Evolutionary conservation across 2,888 invertebrate genomes (phyloP).

Genomic region (Allygus modestus): DNA sequence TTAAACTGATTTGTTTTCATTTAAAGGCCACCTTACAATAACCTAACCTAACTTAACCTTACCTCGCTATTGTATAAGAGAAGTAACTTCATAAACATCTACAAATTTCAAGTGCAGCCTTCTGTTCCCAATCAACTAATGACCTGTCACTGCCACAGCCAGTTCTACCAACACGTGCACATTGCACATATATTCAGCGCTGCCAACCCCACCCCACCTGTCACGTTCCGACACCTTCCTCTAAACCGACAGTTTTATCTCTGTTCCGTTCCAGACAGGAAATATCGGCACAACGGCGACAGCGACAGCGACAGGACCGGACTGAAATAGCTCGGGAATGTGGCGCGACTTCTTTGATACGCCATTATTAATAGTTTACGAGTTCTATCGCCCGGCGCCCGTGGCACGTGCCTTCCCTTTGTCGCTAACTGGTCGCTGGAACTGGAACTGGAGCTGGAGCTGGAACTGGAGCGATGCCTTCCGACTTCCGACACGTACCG

Average conservation of each 20-base stretch:
- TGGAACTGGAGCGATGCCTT: constrained; percentile 7
- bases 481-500: not conserved
- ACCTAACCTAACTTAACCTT: too few relatives aligned
- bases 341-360: constrained; percentile 24
- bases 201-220: not conserved
- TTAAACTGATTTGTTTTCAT: too few relatives aligned
- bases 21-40: too few relatives aligned
- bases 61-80: too few relatives aligned
- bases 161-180: not conserved
- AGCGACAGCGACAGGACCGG: not conserved
- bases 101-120: too few relatives aligned
- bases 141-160: not conserved
- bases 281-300: not conserved
- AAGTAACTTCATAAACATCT: too few relatives aligned
- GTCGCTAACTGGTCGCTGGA: constrained; percentile 22
- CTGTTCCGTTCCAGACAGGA: constrained; percentile 37
- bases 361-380: constrained; percentile 37
- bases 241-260: constrained; percentile 23
- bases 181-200: not conserved
- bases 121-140: constrained; percentile 21
- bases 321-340: constrained; percentile 34
- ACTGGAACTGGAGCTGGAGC: not conserved
- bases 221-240: not conserved
- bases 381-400: not conserved
- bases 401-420: constrained; percentile 18